Base-by-base conservation (phyloP, 2,888 invertebrate species). In the Leptopterna dolabrata region DNA sequence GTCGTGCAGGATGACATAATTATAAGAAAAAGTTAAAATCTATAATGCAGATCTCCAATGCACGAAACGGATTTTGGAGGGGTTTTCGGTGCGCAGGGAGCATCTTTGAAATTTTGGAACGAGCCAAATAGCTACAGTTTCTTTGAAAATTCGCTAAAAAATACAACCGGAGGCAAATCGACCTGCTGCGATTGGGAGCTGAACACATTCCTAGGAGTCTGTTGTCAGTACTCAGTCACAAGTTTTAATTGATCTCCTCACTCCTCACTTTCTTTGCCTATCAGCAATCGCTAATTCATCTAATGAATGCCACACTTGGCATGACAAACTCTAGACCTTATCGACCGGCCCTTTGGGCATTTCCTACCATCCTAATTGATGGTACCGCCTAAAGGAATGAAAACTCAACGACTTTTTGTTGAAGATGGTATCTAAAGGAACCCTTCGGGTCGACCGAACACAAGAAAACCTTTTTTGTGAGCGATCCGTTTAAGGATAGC, bases 401-500 rank as follows among this genome's bases (percentile, higher is more conserved):
- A 78, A 78, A 78, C 78, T 78, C 78, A 43, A 45, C 78, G 78
- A 45, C 27, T 78, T 78, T 78, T 78, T 78, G 78, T 78, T 27
- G 78, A 45, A 78, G 78, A 78, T 78, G 41, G 19, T 78, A 78
- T 78, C 78, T 45, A 29, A 81, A 81, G 7, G 81, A 55, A 13
- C 55, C 81, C 55, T 9, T 55, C 55, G 29, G 63, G n/a, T 45
- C 47, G 27, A 78, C 43, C 14, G 45, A 45, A 78, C 47, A 81
- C 55, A 81, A 30, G 81, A 51, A 29, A 43, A 51, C 30, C 36
- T 51, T 81, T 81, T 81, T 81, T 81, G 81, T 81, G 81, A 29
- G 27, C 81, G 81, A 81, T 55, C 63, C 81, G 81, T 81, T 81
- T 81, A 81, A 55, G 81, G 81, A 81, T 81, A 41, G 41, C 45